Conservation (phyloP, 2,888 invertebrate species). For the Tigriopus californicus region DNA sequence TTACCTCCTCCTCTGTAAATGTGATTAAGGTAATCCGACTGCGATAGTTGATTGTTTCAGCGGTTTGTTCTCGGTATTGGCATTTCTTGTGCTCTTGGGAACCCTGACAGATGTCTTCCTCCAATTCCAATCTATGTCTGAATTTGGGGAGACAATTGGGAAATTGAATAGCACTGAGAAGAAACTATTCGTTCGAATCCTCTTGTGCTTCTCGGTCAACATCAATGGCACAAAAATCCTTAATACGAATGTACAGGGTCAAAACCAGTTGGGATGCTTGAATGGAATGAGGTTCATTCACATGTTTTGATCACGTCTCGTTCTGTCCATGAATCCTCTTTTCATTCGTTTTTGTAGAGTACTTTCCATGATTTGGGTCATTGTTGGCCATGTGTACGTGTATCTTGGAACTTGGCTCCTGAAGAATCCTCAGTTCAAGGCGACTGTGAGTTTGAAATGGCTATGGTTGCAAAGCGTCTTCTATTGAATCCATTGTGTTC, state of each 20-base stretch:
- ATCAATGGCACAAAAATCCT: not conserved
- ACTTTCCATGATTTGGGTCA: not conserved
- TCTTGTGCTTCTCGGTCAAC: not conserved
- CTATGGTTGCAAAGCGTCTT: no score
- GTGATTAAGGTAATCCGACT: no score
- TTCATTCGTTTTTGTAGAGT: not conserved
- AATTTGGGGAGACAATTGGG: not conserved
- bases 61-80: not conserved
- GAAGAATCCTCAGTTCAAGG: no score
- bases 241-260: not conserved
- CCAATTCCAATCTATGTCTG: not conserved
- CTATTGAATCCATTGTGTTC: no score
- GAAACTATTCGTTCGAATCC: not conserved
- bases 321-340: not conserved
- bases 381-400: no score
- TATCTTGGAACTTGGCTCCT: no score
- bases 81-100: not conserved
- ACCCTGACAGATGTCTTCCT: not conserved
- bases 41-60: no score
- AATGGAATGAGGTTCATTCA: slow-evolving; percentile 4
- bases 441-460: no score
- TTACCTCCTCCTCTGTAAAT: not conserved
- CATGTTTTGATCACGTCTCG: not conserved
- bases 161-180: not conserved
- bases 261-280: not conserved